Evolutionary conservation across 2,797 vertebrate species (phyloP).

Genomic region (Chiropotes sagulatus): DNA sequence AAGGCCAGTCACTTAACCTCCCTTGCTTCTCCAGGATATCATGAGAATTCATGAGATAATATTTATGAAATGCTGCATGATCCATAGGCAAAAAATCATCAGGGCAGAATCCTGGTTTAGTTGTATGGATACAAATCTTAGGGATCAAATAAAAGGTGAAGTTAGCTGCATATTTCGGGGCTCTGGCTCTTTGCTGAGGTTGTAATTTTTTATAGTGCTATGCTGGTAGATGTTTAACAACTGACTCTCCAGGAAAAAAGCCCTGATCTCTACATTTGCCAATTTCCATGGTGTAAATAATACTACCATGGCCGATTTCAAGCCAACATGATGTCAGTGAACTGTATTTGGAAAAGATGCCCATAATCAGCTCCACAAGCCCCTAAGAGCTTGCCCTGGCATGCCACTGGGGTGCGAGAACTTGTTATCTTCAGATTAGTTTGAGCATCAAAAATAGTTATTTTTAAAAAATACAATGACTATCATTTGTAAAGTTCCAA

Average conservation of each 20-base stretch:
- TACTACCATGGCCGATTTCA: neutral
- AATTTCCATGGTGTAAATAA: slow-evolving; percentile 51
- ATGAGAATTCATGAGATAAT: slow-evolving; percentile 29
- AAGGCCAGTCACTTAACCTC: slow-evolving; percentile 35
- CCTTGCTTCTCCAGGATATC: neutral
- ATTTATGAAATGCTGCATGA: slow-evolving; percentile 50
- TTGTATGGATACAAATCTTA: neutral
- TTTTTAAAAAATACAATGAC: neutral
- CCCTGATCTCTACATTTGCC: neutral
- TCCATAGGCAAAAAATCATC: neutral
- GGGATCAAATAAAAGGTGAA: slow-evolving; percentile 14
- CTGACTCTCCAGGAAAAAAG: neutral
- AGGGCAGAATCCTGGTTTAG: slow-evolving; percentile 27
- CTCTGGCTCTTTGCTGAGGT: slow-evolving; percentile 27
- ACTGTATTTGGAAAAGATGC: neutral
- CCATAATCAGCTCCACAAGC: neutral
- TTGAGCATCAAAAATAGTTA: neutral
- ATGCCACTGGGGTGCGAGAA: neutral
- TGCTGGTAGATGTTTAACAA: slow-evolving; percentile 32
- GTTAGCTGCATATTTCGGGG: slow-evolving; percentile 8
- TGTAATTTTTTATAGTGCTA: neutral
- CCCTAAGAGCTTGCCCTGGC: neutral
- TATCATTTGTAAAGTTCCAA: neutral
- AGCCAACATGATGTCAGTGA: neutral
- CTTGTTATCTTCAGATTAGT: neutral